Conservation (phyloP, 2,113 vertebrate species). For the Actenoides hombroni region DNA sequence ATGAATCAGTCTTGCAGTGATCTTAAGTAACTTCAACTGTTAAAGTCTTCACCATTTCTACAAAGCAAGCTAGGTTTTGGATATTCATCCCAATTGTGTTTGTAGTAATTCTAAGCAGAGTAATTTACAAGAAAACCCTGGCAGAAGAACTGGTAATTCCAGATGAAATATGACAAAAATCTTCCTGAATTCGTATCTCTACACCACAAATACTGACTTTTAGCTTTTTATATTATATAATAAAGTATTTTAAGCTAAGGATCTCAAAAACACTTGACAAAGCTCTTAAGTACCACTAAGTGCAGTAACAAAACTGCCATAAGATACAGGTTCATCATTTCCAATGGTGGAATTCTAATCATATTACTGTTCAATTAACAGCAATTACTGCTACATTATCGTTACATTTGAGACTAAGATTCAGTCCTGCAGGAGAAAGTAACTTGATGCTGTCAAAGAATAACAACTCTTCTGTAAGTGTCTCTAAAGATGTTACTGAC, state of each 20-base stretch:
- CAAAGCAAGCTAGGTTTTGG: not conserved
- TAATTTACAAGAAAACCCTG: not conserved
- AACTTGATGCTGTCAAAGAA: not conserved
- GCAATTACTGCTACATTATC: not conserved
- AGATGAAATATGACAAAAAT: not conserved
- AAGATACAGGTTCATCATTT: not conserved
- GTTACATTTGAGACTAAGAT: not conserved
- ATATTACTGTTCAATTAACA: not conserved
- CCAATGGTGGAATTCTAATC: not conserved
- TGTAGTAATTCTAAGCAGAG: not conserved
- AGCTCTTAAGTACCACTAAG: not conserved
- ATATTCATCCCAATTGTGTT: not conserved
- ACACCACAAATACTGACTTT: not conserved
- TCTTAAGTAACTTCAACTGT: not conserved
- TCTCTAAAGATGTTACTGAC: not conserved
- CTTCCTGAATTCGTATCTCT: not conserved
- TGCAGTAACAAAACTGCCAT: not conserved
- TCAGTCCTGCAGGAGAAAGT: not conserved
- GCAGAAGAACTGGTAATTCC: not conserved
- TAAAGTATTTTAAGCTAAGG: not conserved
- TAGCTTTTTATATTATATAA: not conserved
- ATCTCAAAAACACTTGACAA: not conserved
- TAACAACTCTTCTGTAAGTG: not conserved
- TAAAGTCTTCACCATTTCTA: not conserved
- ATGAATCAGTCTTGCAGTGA: not conserved